Conservation (phyloP, 2,113 vertebrate genomes). For the Elephas maximus region DNA sequence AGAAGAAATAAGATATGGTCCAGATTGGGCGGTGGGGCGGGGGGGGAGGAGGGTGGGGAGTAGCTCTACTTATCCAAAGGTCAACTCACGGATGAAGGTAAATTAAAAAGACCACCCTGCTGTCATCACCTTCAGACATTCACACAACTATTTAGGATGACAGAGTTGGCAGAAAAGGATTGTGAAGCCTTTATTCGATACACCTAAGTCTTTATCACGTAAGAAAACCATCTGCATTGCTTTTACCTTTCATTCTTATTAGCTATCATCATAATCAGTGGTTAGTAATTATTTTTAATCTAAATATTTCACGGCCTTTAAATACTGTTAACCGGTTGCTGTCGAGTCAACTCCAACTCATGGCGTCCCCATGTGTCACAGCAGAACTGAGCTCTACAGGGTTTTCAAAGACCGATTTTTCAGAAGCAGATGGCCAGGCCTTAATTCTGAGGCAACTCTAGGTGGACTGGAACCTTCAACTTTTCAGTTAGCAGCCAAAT, state of each 20-base stretch:
- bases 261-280: neutral
- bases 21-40: too few relatives aligned
- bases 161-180: neutral
- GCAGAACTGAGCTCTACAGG: neutral
- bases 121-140: neutral
- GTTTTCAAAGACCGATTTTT: neutral
- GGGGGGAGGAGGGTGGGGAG: rapidly evolving
- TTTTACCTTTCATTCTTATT: neutral
- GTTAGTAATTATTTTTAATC: neutral
- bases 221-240: neutral
- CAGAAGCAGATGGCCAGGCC: neutral
- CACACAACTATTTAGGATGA: neutral
- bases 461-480: neutral
- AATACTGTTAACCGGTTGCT: neutral
- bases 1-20: neutral
- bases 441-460: neutral
- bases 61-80: neutral
- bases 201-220: neutral
- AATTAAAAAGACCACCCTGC: neutral
- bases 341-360: neutral
- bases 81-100: neutral
- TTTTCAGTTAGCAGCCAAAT: neutral
- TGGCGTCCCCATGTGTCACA: neutral
- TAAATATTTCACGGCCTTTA: neutral
- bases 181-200: neutral